phyloP scores from a whole-genome alignment of 92 coral and sea anemone genomes.

The Diadumene lineata region DNA sequence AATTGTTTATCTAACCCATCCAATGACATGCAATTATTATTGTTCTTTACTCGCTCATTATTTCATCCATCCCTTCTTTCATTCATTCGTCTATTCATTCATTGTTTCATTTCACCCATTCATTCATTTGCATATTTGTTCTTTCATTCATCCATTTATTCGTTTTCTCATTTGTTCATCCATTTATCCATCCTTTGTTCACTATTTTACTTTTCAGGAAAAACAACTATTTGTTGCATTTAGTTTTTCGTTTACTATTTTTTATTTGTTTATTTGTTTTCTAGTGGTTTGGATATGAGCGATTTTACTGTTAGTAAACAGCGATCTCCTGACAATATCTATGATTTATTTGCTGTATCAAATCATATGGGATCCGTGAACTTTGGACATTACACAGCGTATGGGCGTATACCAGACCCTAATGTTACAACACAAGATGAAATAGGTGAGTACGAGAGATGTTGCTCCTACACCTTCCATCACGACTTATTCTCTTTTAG shows the following conservation, averaged over 20 bases:
- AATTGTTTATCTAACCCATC: too few species aligned
- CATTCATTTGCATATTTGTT: background rate
- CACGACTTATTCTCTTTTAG: too few species aligned
- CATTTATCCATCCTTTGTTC: background rate
- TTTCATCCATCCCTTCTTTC: background rate
- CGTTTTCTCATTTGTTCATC: background rate
- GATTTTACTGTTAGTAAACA: slow-evolving; percentile 63
- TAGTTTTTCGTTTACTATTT: too few species aligned
- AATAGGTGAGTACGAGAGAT: slow-evolving; percentile 50
- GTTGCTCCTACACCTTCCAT: too few species aligned
- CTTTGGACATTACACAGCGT: slow-evolving; percentile 95
- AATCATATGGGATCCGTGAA: slow-evolving; percentile 91
- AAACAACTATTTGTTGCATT: too few species aligned
- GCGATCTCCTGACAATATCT: slow-evolving; percentile 49
- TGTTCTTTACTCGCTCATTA: background rate
- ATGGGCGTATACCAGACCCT: slow-evolving; percentile 53
- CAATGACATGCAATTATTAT: too few species aligned
- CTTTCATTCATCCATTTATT: background rate
- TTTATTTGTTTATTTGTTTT: background rate
- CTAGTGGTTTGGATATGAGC: slow-evolving; percentile 93
- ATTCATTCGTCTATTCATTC: background rate
- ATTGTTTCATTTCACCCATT: background rate
- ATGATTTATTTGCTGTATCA: slow-evolving; percentile 87
- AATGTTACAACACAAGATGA: slow-evolving; percentile 38
- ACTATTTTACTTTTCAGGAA: too few species aligned